Evolutionary conservation across 2,888 invertebrate species (phyloP), one percentile per base, ranked within the genome.

Genomic region (Melinopterus prodromus): DNA sequence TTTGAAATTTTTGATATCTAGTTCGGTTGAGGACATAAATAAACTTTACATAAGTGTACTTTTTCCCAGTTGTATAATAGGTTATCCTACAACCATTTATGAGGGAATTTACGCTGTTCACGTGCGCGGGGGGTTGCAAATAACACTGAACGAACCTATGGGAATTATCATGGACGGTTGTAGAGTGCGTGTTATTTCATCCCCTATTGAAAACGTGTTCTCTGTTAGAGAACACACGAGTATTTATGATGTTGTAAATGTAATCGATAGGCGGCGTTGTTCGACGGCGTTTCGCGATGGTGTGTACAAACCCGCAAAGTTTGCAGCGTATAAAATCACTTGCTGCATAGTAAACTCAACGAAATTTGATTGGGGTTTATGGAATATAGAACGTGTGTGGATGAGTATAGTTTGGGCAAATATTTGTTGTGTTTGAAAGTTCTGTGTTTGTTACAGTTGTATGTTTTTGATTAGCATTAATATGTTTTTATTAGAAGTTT

Each of bases 191-290:
- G 75, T 78, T 78, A 80, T 80, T 79, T 79, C 72, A 79, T 71
- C 79, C 79, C 77, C 77, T 38, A 80, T 78, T 76, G 78, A 80
- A 80, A 78, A 80, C 77, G 71, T 36, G 74, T 75, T 69, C 35
- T n/a, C 37, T 69, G 79, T 69, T 71, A 26, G 69, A 26, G 69
- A 26, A 26, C 70, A 76, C 77, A 77, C 53, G 70, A 82, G 80
- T 83, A 82, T 83, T 82, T 82, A 82, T 82, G 80, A 83, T 81
- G 80, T 80, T 82, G 81, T 80, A 82, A 83, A 81, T 82, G 80
- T 82, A 82, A 83, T 83, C 83, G 82, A 80, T 81, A 82, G 80
- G 9, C 7, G 53, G 53, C 9, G 53, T 53, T 2, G 26, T 26
- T 26, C 26, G 3, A 1, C 26, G 38, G 9, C 38, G 9, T 38